A percentile compares a stretch with the other conserved stretches of the same genome.
phyloP scores from a whole-genome alignment of 1,140 invertebrate species.

The Ptiloglossa arizonensis region DNA sequence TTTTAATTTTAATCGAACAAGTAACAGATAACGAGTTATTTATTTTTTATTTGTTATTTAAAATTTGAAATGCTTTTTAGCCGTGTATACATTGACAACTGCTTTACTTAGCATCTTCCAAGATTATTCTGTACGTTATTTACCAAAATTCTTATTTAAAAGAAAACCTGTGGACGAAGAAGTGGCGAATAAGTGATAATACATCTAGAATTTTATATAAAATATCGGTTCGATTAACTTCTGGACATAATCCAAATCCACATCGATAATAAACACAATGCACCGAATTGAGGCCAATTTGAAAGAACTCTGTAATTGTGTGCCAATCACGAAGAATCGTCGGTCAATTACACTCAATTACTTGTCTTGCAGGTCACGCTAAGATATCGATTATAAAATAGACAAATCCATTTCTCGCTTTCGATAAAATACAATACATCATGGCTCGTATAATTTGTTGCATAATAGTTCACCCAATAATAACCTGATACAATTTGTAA shows the following conservation, averaged over 20 bases:
- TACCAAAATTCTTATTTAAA: no score
- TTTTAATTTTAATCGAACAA: no score
- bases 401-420: background rate
- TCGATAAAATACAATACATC: background rate
- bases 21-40: no score
- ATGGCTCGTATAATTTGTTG: background rate
- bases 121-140: no score
- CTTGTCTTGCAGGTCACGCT: conserved; percentile 33
- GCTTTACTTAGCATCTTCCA: no score
- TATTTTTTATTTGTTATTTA: no score
- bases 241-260: conserved; percentile 21
- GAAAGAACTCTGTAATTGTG: conserved; percentile 31
- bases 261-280: conserved; percentile 29
- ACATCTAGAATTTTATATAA: background rate
- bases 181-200: no score
- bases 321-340: conserved; percentile 40
- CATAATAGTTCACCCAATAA: background rate
- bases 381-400: conserved; percentile 1
- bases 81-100: no score
- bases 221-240: background rate
- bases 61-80: no score
- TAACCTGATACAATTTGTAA: no score
- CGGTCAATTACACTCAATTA: conserved; percentile 35
- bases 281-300: conserved; percentile 28
- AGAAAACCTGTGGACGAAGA: no score